Base-by-base conservation (phyloP, 1,140 invertebrate species). In the Leptestheria dahalacensis region DNA sequence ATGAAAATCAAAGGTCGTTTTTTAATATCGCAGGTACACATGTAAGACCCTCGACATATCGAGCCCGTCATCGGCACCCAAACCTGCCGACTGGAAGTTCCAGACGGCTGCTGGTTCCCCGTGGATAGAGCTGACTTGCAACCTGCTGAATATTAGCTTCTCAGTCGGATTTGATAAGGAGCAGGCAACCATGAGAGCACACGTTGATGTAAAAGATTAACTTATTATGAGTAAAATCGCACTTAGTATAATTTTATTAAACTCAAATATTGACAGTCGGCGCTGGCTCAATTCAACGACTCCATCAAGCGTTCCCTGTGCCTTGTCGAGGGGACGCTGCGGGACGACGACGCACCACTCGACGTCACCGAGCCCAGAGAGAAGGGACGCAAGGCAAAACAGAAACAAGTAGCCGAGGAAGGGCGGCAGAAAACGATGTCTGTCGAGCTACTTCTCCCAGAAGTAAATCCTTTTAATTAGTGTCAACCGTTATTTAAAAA, bases 121-220 rank as follows among this genome's bases (percentile, higher is more conserved):
- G 11, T 88, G 85, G 84, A 76, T 81, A 63, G 75, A 80, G 65
- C 67, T 88, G n/a, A 78, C 85, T 65, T 81, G 82, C 63, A 73
- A 78, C 62, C 75, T n/a, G n/a, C n/a, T 82, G 66, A 78, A 83
- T 65, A 77, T 88, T 68, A 79, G 86, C 71, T 74, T 78, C 65
- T 67, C 78, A 29, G 81, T 82, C 67, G 76, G 79, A 47, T 77
- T 84, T 48, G 70, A 75, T 62, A 72, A 75, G 77, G 47, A 75
- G 84, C 3, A 80, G 79, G 63, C 78, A 78, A 69, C 79, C 83
- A 65, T 75, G 84, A 66, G 77, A 82, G 73, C 80, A 82, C 73
- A 63, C 57, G 20, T 51, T n/a, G 58, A 41, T 23, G 47, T 59
- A 48, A n/a, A n/a, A n/a, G n/a, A n/a, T n/a, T n/a, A n/a, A n/a